A percentile compares a stretch with the other conserved stretches of the same genome.
phyloP scores from a whole-genome alignment of 2,113 vertebrate genomes.

The Triplophysa dalaica region DNA sequence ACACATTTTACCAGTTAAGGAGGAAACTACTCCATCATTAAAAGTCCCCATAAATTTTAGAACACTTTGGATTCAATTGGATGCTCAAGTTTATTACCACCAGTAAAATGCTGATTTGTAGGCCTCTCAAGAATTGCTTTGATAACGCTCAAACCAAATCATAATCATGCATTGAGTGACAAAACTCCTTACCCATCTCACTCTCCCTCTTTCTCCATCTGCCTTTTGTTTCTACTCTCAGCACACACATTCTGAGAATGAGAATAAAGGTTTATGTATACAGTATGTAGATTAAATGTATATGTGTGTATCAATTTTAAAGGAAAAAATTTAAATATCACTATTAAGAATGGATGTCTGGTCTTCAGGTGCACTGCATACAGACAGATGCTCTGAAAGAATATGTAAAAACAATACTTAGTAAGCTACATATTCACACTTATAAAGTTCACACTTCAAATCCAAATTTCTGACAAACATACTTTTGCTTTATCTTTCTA shows the following conservation, averaged over 20 bases:
- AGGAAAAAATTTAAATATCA: constrained; percentile 64
- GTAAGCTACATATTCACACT: constrained; percentile 54
- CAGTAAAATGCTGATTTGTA: constrained; percentile 80
- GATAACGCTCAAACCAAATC: constrained; percentile 72
- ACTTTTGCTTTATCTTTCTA: constrained; percentile 60
- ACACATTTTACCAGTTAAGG: constrained; percentile 61
- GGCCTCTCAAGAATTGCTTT: constrained; percentile 71
- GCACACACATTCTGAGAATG: not conserved
- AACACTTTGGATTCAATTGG: constrained; percentile 72
- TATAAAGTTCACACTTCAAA: constrained; percentile 65
- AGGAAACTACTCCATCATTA: constrained; percentile 68
- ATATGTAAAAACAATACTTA: constrained; percentile 53
- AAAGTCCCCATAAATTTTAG: constrained; percentile 74
- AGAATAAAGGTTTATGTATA: constrained; percentile 14
- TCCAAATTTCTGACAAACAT: constrained; percentile 68
- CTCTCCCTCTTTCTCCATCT: constrained; percentile 43
- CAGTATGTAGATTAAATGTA: constrained; percentile 41
- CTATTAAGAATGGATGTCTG: constrained; percentile 22
- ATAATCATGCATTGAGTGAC: constrained; percentile 61
- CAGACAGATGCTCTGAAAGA: constrained; percentile 58
- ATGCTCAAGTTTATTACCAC: constrained; percentile 73
- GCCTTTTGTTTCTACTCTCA: constrained; percentile 44
- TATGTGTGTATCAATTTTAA: constrained; percentile 34
- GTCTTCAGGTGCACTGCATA: constrained; percentile 59
- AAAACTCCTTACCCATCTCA: constrained; percentile 46